Conservation (phyloP, 1,140 invertebrate genomes). For the Listronotus oregonensis region DNA sequence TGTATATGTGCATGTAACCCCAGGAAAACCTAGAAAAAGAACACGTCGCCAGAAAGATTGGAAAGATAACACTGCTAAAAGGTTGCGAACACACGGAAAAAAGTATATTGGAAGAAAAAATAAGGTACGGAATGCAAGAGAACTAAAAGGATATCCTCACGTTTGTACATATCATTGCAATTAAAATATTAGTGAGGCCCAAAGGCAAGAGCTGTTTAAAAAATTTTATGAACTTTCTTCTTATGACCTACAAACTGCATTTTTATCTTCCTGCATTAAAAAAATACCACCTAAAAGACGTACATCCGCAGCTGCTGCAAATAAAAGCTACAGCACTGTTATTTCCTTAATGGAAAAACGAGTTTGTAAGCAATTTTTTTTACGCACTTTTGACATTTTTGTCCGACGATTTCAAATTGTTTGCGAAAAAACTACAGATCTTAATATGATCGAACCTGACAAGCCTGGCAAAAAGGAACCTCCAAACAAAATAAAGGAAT, state of each 20-base stretch:
- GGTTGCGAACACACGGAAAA: not conserved
- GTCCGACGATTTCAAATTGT: no score
- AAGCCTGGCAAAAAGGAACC: constrained; percentile 7
- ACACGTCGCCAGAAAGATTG: not conserved
- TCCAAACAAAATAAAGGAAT: constrained; percentile 16
- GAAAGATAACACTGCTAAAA: constrained; percentile 5
- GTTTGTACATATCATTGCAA: not conserved
- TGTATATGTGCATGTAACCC: no score
- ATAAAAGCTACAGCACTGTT: not conserved
- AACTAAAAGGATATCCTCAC: not conserved
- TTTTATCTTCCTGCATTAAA: not conserved
- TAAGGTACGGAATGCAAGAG: constrained; percentile 1
- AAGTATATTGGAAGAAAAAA: constrained; percentile 4
- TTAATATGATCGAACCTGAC: not conserved
- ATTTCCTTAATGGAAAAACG: not conserved
- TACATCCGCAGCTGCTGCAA: not conserved
- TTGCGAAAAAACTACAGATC: no score
- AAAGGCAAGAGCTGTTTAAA: no score
- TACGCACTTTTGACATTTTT: not conserved
- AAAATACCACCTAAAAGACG: not conserved
- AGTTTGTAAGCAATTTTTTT: constrained; percentile 4
- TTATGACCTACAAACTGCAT: not conserved
- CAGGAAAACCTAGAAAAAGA: not conserved
- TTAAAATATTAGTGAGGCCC: not conserved
- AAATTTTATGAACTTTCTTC: not conserved